Base-by-base conservation (phyloP, 1,140 invertebrate genomes). In the Procambarus virginalis region DNA sequence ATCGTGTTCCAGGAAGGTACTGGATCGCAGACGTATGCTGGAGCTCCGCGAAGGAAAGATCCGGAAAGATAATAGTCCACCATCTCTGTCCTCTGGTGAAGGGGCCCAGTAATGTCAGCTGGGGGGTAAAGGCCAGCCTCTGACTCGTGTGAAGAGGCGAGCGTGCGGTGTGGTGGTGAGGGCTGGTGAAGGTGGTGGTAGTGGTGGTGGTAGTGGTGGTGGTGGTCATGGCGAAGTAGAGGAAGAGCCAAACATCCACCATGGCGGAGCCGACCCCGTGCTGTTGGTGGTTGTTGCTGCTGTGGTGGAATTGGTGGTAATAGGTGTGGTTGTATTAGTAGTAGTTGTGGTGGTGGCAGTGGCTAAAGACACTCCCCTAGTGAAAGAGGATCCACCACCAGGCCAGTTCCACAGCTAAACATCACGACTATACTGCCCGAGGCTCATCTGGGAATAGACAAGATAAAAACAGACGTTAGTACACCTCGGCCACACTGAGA, bases 281-380 rank as follows among this genome's bases (percentile, higher is more conserved):
- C 6, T 73, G 48, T 12, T 84, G 70, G 58, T 64, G 58, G 78
- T 80, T 22, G 85, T 80, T 20, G 77, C 70, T n/a, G 85, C 49
- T 12, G 77, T 79, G n/a, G 81, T 75, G 2, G 68, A 45, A n/a
- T 55, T 60, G 17, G 75, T 78, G 68, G 86, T 75, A 55, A 64
- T 76, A 34, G 87, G 81, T 68, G 86, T 88, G 79, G 86, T 73
- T 9, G 64, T 51, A 20, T 68, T 70, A 20, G 48, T 60, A 5
- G 84, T 86, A 75, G 73, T 78, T 51, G 73, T 77, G n/a, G 55
- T 78, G 64, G 78, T 49, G 77, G 22, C 14, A 76, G 75, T 22
- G 45, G 34, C 58, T 64, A 17, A 3, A 55, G 64, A 58, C 2
- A 49, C 55, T 6, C 45, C 51, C 48, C 22, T 51, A 85, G 49